Evolutionary conservation across 2,888 invertebrate genomes (phyloP).

Genomic region (Siphlonurus alternatus): DNA sequence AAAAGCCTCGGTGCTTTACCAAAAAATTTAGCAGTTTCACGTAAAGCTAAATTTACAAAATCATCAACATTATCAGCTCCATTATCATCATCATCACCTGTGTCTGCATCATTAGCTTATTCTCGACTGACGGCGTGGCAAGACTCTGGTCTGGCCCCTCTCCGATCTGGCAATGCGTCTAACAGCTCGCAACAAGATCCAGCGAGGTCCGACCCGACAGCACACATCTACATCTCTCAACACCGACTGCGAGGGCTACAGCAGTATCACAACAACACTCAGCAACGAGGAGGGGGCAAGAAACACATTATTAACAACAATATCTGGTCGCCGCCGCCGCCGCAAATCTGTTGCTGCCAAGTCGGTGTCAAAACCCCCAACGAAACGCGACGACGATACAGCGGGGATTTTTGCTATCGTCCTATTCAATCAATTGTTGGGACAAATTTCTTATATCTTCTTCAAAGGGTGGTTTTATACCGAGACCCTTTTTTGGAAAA

Average conservation of each 20-base stretch:
- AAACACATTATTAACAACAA: background rate
- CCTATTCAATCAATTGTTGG: background rate
- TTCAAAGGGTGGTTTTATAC: background rate
- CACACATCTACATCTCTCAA: background rate
- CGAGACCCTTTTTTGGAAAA: background rate
- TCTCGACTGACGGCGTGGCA: background rate
- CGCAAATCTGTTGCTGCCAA: background rate
- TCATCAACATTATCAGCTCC: background rate
- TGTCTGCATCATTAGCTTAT: background rate
- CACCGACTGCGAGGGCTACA: background rate
- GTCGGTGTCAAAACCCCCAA: background rate
- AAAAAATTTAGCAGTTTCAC: background rate
- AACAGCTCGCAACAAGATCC: background rate
- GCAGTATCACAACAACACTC: background rate
- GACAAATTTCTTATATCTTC: background rate
- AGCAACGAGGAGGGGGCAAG: background rate
- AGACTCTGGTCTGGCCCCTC: background rate
- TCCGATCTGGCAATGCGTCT: constrained; percentile 2
- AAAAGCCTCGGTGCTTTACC: background rate
- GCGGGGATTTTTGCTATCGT: background rate
- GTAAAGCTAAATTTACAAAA: background rate
- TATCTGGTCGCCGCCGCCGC: background rate
- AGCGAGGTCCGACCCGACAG: background rate
- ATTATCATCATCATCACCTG: background rate
- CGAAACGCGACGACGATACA: background rate